These are phyloP conservation scores for Nestor notabilis DNA, from an alignment of 2,113 vertebrate species.

Conservation along the genomic window DNA sequence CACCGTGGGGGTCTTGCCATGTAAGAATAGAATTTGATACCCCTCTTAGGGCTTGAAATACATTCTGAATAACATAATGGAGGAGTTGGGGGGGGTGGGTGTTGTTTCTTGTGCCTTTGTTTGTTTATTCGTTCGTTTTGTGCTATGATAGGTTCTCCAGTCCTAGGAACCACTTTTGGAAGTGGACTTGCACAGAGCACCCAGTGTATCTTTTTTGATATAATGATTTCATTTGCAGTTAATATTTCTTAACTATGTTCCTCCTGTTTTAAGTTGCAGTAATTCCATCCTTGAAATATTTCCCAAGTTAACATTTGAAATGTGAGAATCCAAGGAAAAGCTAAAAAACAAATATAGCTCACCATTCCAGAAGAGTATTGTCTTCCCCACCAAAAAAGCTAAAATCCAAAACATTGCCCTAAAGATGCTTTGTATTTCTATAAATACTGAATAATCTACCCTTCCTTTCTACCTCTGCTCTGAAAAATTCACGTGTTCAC, in stretches of 20 bases:
- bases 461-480: background rate
- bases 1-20: background rate
- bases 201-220: background rate
- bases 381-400: background rate
- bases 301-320: background rate
- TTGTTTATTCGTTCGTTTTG: background rate
- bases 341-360: background rate
- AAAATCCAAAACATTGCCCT: background rate
- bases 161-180: background rate
- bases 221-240: background rate
- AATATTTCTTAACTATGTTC: background rate
- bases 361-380: background rate
- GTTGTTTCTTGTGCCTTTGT: background rate
- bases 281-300: background rate
- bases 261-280: background rate
- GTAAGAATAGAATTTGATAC: background rate
- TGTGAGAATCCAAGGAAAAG: background rate
- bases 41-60: background rate
- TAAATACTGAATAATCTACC: background rate
- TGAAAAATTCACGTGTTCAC: background rate
- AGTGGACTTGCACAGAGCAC: background rate
- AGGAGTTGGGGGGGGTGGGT: background rate
- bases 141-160: background rate
- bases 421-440: background rate
- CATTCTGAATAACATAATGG: background rate